A percentile compares a stretch with the other conserved stretches of the same genome.
phyloP scores from a whole-genome alignment of 1,140 invertebrate genomes.

The Drosophila sp. region DNA sequence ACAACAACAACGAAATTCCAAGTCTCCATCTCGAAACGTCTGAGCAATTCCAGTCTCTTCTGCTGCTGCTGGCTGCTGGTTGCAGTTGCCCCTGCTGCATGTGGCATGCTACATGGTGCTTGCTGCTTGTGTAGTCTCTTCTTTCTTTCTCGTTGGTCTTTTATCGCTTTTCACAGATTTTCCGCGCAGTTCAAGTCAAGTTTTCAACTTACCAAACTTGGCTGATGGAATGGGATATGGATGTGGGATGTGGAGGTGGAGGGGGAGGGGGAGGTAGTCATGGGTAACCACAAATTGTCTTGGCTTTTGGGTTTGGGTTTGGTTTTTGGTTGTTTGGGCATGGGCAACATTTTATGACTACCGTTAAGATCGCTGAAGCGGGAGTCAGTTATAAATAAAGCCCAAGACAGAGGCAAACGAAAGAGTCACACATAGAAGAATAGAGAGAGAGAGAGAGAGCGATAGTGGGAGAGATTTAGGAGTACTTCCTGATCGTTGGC shows the following conservation, averaged over 20 bases:
- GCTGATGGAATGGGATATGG: not conserved
- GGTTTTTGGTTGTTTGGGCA: constrained; percentile 55
- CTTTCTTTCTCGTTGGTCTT: constrained; percentile 43
- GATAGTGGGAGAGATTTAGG: not conserved
- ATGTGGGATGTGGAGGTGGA: not conserved
- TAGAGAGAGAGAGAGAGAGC: not conserved
- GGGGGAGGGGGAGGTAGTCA: constrained; percentile 3
- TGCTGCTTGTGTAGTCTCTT: constrained; percentile 13
- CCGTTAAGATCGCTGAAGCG: constrained; percentile 61
- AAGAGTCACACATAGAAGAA: not conserved
- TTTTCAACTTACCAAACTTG: constrained; percentile 21
- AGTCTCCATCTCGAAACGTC: constrained; percentile 9
- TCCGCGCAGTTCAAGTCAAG: constrained; percentile 51
- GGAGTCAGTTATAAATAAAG: constrained; percentile 53
- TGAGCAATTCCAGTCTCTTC: constrained; percentile 32
- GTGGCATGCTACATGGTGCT: not conserved
- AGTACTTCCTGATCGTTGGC: constrained; percentile 60
- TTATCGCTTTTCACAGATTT: constrained; percentile 80
- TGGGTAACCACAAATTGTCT: constrained; percentile 37
- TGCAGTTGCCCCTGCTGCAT: constrained; percentile 15
- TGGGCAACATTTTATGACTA: constrained; percentile 62
- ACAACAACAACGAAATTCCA: constrained; percentile 48
- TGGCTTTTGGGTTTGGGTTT: constrained; percentile 41
- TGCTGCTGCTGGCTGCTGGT: constrained; percentile 10
- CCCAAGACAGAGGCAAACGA: constrained; percentile 14